phyloP scores from a whole-genome alignment of 2,113 vertebrate species.

The Brachyistius frenatus region DNA sequence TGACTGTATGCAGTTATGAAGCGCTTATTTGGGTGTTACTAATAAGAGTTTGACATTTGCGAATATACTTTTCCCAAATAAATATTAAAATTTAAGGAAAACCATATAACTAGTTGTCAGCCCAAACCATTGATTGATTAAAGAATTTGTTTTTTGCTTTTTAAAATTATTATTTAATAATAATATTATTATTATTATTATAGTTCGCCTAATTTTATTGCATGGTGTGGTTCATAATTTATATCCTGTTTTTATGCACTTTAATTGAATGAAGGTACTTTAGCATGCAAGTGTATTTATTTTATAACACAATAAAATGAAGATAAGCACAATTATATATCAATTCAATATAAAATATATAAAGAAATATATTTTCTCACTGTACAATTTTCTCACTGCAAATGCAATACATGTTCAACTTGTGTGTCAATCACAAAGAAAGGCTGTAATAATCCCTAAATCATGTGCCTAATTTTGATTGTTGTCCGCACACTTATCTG shows the following conservation, averaged over 20 bases:
- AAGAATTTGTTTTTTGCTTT: background rate
- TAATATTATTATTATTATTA: no score
- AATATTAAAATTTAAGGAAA: background rate
- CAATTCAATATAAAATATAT: background rate
- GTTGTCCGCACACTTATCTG: conserved; percentile 58
- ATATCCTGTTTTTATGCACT: background rate
- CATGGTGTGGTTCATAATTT: no score
- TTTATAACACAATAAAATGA: background rate
- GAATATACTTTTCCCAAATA: background rate
- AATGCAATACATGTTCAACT: conserved; percentile 11
- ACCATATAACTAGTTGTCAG: background rate
- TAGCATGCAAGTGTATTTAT: background rate
- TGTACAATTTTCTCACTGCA: background rate
- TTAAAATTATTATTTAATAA: background rate
- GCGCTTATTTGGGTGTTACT: conserved; percentile 4
- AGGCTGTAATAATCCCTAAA: conserved; percentile 60
- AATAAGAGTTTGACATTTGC: background rate
- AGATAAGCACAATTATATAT: background rate
- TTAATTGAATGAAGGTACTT: background rate
- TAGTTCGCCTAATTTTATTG: no score
- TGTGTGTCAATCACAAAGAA: conserved; percentile 28
- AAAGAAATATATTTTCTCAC: background rate
- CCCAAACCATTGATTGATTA: background rate
- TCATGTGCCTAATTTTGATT: conserved; percentile 78
- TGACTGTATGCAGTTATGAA: background rate